Base-by-base conservation (phyloP, 2,113 vertebrate genomes). In the Muscicapa adusta region DNA sequence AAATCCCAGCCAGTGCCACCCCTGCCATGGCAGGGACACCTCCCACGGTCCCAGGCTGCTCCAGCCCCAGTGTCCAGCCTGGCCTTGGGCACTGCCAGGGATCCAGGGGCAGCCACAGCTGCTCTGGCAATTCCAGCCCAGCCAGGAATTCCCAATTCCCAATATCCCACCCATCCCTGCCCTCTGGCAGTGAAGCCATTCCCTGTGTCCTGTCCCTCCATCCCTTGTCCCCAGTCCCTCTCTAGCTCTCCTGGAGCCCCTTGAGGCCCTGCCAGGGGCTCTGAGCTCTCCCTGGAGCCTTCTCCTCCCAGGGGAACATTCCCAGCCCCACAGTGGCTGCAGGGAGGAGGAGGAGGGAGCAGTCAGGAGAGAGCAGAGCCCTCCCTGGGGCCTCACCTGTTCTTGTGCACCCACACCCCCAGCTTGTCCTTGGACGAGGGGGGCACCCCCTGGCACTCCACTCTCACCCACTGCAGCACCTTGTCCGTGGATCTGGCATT, bases 371-470 rank as follows among this genome's bases (percentile, higher is more conserved):
- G 28, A 45, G 28, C n/a, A 14, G 50, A 19, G 50, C 40, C 47
- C 14, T 3, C 14, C 4, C 26, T 11, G n/a, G 53, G 83, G n/a
- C 89, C 98, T 97, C 80, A 99, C 99, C 98, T 99, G 98, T 99
- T 99, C 91, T 97, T 98, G 96, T 99, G 97, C 54, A 99, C 98
- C 99, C 99, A 99, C 89, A 99, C 99, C 5, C 99, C 99, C 13
- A 99, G 98, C 88, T 99, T 99, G 97, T 99, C 99, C 97, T 99
- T 99, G 72, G 98, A 98, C 0, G 99, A 98, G 8, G 99, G 99
- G 70, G 98, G 98, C 29, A 98, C 94, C 78, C 99, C 99, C 97
- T 98, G 98, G 76, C 99, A 98, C 53, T 99, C 98, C 93, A 99
- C 98, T 95, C 98, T 98, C 96, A 99, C 98, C 99, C 99, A 99